phyloP scores from a whole-genome alignment of 2,797 vertebrate genomes.

The Sphenodon punctatus region DNA sequence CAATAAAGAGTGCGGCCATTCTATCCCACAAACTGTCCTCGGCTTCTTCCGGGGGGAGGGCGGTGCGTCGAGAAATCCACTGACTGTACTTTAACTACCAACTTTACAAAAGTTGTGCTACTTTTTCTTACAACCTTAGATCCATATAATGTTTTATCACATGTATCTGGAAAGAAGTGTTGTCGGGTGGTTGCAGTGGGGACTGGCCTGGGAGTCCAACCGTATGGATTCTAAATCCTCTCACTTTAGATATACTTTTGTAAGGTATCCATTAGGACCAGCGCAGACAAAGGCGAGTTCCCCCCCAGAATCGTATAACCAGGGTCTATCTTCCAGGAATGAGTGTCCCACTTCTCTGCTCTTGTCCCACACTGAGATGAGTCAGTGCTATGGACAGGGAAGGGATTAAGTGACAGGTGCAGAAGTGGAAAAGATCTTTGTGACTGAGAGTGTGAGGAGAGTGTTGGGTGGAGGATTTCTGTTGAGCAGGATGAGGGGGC shows the following conservation, averaged over 20 bases:
- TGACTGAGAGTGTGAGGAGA: background rate
- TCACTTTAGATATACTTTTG: background rate
- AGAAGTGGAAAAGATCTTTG: background rate
- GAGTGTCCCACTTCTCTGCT: background rate
- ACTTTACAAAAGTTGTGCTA: fast-evolving
- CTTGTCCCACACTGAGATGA: fast-evolving
- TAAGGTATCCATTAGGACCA: background rate
- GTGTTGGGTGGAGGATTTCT: background rate
- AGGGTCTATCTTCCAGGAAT: background rate
- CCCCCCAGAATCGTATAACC: fast-evolving
- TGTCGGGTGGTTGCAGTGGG: background rate
- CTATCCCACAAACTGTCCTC: too few relatives aligned
- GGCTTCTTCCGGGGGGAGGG: too few relatives aligned
- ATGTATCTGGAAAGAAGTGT: background rate
- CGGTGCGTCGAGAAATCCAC: too few relatives aligned
- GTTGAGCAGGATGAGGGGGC: background rate
- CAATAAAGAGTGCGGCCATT: too few relatives aligned
- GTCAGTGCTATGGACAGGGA: background rate
- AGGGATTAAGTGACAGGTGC: background rate
- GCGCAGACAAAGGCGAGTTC: background rate
- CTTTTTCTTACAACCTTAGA: too few relatives aligned
- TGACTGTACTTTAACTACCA: background rate
- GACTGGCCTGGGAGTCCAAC: background rate
- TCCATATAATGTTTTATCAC: background rate
- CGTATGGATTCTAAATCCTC: fast-evolving